phyloP scores from a whole-genome alignment of 2,113 vertebrate species.

The Regulus satrapa region DNA sequence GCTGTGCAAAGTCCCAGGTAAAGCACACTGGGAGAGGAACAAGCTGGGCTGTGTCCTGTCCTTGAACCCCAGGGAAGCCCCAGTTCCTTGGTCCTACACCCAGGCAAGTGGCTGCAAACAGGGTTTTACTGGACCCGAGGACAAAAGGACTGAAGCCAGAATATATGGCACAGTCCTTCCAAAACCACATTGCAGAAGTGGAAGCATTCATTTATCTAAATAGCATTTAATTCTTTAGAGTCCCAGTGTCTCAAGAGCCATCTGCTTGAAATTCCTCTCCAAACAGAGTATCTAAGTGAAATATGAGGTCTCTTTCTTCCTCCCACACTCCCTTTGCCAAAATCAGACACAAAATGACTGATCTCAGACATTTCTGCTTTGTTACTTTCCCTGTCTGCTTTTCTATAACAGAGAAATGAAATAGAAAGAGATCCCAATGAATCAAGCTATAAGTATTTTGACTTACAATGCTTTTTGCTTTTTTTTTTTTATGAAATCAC shows the following conservation, averaged over 20 bases:
- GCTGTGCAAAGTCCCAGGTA: not conserved
- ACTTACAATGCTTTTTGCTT: not conserved
- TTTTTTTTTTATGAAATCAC: not conserved
- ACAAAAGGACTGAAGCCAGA: not conserved
- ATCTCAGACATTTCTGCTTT: not conserved
- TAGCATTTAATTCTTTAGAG: conserved; percentile 4
- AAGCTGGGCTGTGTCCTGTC: not conserved
- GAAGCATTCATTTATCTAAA: conserved; percentile 55
- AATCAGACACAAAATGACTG: not conserved
- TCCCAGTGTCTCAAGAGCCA: conserved; percentile 36
- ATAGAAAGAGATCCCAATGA: not conserved
- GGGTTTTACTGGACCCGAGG: not conserved
- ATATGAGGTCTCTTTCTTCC: conserved; percentile 45
- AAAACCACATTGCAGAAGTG: not conserved
- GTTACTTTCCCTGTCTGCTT: not conserved
- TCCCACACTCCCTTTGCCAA: conserved; percentile 34
- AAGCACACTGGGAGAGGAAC: not conserved
- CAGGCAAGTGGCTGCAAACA: not conserved
- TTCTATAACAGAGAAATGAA: not conserved
- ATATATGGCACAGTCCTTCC: not conserved
- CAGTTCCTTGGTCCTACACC: not conserved
- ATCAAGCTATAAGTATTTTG: conserved; percentile 34
- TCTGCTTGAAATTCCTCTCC: conserved; percentile 63
- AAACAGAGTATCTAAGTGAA: conserved; percentile 64
- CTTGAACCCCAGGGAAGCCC: not conserved